Evolutionary conservation across 2,113 vertebrate genomes (phyloP), one percentile per base, ranked within the genome.

Genomic region (Ctenomys sociabilis): DNA sequence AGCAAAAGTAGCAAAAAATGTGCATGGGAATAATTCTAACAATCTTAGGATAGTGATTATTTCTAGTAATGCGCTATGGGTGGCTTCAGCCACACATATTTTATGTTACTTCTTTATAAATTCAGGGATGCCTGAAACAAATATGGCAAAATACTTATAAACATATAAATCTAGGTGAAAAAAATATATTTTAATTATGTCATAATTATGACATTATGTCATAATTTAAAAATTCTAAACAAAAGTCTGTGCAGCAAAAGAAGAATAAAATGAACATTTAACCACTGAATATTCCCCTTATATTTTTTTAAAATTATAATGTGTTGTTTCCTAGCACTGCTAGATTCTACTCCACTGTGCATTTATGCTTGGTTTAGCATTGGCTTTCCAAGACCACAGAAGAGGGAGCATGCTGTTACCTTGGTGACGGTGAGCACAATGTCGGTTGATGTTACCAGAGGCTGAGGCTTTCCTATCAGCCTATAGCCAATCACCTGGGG

Each of bases 401-500:
- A 80, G 70, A 54, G 78, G 73, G 45, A 37, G 70, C 21, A 21
- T 4, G 19, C 16, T 0, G 13, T 98, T 98, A 99, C 99, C 99
- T 99, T 99, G 28, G 99, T 99, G 9, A 99, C 99, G 10, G 99
- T 99, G 70, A 99, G 99, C 82, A 99, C 99, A 0, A 99, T 99
- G 97, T 99, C 99, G 2, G 99, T 99, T 96, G 99, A 99, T 26
- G 99, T 99, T 45, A 99, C 99, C 75, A 99, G 97, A 7, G 98
- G 98, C 30, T 99, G 94, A 13, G 99, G 99, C 35, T 92, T 98
- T 43, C 99, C 99, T 3, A 97, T 32, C 43, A 99, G 97, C 96
- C 97, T 99, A 97, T 99, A 99, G 43, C 99, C 99, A 88, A 99
- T 98, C 88, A 99, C 99, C 96, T 99, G 98, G 37, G 99, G 99